Percentiles rank a stretch among this genome's conserved stretches.
Conservation (phyloP, 2,797 vertebrate genomes). For the Rhynchotus rufescens region DNA sequence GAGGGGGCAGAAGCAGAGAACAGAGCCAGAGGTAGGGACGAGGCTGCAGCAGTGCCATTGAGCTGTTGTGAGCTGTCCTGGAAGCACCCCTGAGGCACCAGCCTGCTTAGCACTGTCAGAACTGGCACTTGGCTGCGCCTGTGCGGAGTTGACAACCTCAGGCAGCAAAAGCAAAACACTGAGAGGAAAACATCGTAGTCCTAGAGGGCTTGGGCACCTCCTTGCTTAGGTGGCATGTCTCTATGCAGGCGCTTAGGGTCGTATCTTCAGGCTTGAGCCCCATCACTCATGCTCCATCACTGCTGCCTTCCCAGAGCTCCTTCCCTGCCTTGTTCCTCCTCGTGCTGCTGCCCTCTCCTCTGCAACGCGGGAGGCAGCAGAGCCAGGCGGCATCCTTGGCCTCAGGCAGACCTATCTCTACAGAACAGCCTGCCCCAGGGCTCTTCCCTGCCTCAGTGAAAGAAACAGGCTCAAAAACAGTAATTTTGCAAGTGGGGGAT, state of each 20-base stretch:
- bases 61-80: background rate
- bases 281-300: background rate
- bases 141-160: background rate
- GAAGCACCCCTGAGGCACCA: background rate
- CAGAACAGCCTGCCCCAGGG: background rate
- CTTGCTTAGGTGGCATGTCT: background rate
- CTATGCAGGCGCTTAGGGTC: background rate
- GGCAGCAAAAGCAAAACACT: background rate
- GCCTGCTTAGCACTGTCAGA: background rate
- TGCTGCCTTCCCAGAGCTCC: background rate
- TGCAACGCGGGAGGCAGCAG: background rate
- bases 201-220: background rate
- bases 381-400: background rate
- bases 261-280: background rate
- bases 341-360: background rate
- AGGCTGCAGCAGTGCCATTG: background rate
- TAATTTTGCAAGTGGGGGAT: background rate
- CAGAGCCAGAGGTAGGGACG: background rate
- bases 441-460: background rate
- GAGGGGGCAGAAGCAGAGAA: background rate
- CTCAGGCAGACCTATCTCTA: background rate
- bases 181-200: background rate
- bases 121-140: background rate
- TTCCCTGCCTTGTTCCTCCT: background rate
- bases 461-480: background rate